These are phyloP conservation scores for Hemicordylus capensis DNA, from an alignment of 2,113 vertebrate genomes.

Conservation along the genomic window DNA sequence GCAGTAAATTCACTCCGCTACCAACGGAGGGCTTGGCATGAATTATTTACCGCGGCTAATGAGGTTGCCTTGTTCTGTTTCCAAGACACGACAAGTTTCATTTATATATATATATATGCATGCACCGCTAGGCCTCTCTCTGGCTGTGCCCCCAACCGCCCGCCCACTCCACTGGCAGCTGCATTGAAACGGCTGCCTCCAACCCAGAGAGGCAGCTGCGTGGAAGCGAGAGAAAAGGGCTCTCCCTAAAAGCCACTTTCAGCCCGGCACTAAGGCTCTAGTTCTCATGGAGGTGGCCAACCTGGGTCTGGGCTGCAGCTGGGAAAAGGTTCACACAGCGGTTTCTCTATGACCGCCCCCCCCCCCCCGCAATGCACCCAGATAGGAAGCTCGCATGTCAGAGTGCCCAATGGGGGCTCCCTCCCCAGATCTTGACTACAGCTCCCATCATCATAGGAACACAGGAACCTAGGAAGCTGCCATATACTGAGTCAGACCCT, in stretches of 20 bases:
- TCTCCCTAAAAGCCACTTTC: background rate
- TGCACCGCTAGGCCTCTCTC: background rate
- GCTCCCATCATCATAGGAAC: too few species aligned
- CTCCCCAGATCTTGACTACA: too few species aligned
- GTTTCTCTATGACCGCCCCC: background rate
- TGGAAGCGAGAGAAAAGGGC: background rate
- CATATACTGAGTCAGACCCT: too few species aligned
- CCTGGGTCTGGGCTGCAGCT: background rate
- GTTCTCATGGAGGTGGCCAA: background rate
- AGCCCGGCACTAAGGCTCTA: background rate
- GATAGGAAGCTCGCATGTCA: too few species aligned
- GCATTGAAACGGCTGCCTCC: background rate
- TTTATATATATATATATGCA: background rate
- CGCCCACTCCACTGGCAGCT: background rate
- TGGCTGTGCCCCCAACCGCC: background rate
- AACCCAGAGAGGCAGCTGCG: background rate
- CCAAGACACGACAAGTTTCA: background rate
- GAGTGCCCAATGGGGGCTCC: too few species aligned
- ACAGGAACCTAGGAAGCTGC: too few species aligned
- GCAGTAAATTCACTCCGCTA: background rate
- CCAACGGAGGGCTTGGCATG: background rate
- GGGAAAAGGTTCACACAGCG: background rate
- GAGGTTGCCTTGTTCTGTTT: background rate
- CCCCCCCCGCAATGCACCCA: too few species aligned
- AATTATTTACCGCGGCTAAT: slow-evolving; percentile 13